Base-by-base conservation (phyloP, 2,888 invertebrate genomes). In the Baccha elongata region DNA sequence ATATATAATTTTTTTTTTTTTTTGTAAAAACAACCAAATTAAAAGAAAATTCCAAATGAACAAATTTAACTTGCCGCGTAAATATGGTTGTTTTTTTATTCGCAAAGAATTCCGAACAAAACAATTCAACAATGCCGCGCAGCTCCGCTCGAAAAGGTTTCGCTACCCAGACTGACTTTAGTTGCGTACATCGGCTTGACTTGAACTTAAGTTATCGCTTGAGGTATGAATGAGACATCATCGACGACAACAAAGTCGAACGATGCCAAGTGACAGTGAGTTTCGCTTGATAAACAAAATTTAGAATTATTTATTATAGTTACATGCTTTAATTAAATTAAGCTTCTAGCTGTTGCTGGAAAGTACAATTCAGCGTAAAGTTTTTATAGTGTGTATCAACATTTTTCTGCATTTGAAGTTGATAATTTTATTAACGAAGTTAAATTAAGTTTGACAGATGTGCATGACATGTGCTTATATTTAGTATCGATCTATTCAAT, bases 111-210 rank as follows among this genome's bases (percentile, higher is more conserved):
- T n/a, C n/a, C n/a, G n/a, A n/a, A n/a, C n/a, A n/a, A n/a, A n/a
- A n/a, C n/a, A n/a, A n/a, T 32, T 44, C 10, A 42, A 35, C 32
- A 13, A 53, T 15, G 35, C 55, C 60, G 67, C 53, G 29, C 53
- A 67, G 64, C 67, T 72, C 76, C 42, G 40, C 21, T 53, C 71
- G 40, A 60, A 53, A 62, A 62, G 71, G 26, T 62, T 23, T 76
- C 81, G 32, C 65, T 17, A 72, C 76, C 76, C 67, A 62, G 52
- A 81, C 81, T 81, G 81, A 81, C 48, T 72, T 71, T 48, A 65
- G 52, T 60, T 60, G 42, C 67, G 52, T 53, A 71, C 53, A 81
- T 55, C 74, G 50, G 64, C 53, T 64, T 37, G 71, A 67, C 55
- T 67, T 52, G 53, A 62, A 67, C 81, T n/a, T 76, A 74, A 80